Conservation (phyloP, 2,113 vertebrate species). For the Neotoma lepida region DNA sequence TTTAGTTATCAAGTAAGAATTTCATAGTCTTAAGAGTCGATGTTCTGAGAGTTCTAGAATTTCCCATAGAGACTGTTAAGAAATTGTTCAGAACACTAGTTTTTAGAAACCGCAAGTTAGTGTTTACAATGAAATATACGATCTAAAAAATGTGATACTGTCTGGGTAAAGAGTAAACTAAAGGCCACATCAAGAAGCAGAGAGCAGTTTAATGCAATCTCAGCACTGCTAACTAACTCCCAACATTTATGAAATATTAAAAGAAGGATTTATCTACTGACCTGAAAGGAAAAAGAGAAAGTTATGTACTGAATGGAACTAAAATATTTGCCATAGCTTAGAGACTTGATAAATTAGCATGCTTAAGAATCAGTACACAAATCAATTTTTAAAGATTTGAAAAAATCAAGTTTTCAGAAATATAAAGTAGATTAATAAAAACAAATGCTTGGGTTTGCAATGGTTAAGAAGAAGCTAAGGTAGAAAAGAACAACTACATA, state of each 20-base stretch:
- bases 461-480: fast-evolving
- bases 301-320: background rate
- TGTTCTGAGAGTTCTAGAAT: constrained; percentile 50
- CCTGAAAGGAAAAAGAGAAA: constrained; percentile 75
- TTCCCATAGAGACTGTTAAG: constrained; percentile 57
- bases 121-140: constrained; percentile 56
- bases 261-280: constrained; percentile 71
- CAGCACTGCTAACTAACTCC: constrained; percentile 68
- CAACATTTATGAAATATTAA: constrained; percentile 80
- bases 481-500: background rate
- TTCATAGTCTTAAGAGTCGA: constrained; percentile 60
- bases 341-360: constrained; percentile 44
- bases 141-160: constrained; percentile 37
- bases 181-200: constrained; percentile 32
- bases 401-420: background rate
- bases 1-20: constrained; percentile 61
- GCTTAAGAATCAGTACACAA: background rate
- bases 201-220: constrained; percentile 51
- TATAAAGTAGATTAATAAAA: background rate
- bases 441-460: background rate
- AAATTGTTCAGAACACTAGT: constrained; percentile 50
- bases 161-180: constrained; percentile 12
- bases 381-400: background rate
- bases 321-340: constrained; percentile 60
- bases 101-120: constrained; percentile 6